Base-by-base conservation (phyloP, 1,140 invertebrate species). In the honey bee (Apis mellifera) region DNA sequence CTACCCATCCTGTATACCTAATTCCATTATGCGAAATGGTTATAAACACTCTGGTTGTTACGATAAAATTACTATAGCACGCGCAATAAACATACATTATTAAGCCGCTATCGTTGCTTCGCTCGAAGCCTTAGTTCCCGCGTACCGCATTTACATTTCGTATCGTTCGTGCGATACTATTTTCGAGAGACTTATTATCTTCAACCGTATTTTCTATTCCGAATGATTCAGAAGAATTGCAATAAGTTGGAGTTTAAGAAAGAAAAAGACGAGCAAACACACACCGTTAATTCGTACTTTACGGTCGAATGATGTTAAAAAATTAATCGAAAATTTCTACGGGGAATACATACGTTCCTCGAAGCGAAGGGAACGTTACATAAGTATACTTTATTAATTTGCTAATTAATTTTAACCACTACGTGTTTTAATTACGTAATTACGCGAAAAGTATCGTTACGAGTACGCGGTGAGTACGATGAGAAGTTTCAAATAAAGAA, bases 41-140 rank as follows among this genome's bases (percentile, higher is more conserved):
- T 85, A 82, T 87, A 83, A 86, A 89, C 78, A 89, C 87, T 82
- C 84, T n/a, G n/a, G 83, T 84, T 90, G 89, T 90, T 90, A 86
- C 85, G 80, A 84, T 86, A 84, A 89, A 84, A 81, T 88, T 82
- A 77, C 62, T 55, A 42, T 42, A 68, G 75, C 50, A 57, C 64
- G 32, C 32, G 76, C 69, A 84, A 79, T 86, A 91, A 90, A 91
- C 84, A 84, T 73, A 76, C 84, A 62, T 89, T 86, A 89, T 78
- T 83, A n/a, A n/a, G 79, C 90, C 91, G 90, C 90, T 90, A 90
- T 86, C 76, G 75, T 78, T 81, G 82, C 69, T 55, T 23, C 62
- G 17, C 65, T 62, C 26, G 4, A 76, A 62, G 82, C 52, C 17
- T 48, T 48, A 32, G 55, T 17, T 66, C 48, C 7, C 32, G 54